Percentiles rank a stretch among this genome's conserved stretches.
Conservation (phyloP, 92 coral and sea anemone genomes). For the Montipora capitata region DNA sequence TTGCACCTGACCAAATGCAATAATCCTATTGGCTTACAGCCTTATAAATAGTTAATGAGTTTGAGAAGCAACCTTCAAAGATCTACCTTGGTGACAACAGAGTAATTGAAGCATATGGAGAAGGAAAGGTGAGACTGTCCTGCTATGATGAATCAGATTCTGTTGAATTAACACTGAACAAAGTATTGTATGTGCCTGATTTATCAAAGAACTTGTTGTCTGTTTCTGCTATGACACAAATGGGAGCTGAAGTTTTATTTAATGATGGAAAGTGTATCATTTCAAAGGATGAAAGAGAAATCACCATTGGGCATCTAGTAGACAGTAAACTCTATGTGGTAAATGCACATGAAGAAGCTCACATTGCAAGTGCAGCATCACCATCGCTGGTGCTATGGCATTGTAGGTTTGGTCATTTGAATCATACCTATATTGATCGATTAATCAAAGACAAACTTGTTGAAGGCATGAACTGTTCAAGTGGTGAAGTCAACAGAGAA, state of each 20-base stretch:
- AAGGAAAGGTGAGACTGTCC: slow-evolving; percentile 66
- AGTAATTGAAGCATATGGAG: slow-evolving; percentile 51
- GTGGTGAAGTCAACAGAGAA: no score
- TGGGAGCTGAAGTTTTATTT: slow-evolving; percentile 62
- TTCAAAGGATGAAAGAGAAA: slow-evolving; percentile 45
- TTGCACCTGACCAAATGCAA: no score
- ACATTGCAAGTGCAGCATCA: neutral
- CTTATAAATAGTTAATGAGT: no score
- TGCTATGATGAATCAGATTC: slow-evolving; percentile 28
- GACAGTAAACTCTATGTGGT: slow-evolving; percentile 30
- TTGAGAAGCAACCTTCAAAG: slow-evolving; percentile 57
- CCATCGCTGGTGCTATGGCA: neutral
- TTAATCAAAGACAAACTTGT: no score
- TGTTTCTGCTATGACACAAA: slow-evolving; percentile 69
- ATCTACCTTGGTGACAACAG: slow-evolving; percentile 52
- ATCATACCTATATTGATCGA: neutral
- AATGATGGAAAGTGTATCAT: slow-evolving; percentile 45
- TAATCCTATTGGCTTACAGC: no score
- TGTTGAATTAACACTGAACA: slow-evolving; percentile 54
- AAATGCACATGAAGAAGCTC: neutral
- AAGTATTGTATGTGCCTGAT: slow-evolving; percentile 66
- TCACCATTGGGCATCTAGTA: slow-evolving; percentile 44
- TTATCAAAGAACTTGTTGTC: slow-evolving; percentile 62
- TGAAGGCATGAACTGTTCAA: no score
- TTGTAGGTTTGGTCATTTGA: neutral